These are phyloP conservation scores for Spea multiplicata DNA, from an alignment of 2,113 vertebrate genomes.

Conservation along the genomic window DNA sequence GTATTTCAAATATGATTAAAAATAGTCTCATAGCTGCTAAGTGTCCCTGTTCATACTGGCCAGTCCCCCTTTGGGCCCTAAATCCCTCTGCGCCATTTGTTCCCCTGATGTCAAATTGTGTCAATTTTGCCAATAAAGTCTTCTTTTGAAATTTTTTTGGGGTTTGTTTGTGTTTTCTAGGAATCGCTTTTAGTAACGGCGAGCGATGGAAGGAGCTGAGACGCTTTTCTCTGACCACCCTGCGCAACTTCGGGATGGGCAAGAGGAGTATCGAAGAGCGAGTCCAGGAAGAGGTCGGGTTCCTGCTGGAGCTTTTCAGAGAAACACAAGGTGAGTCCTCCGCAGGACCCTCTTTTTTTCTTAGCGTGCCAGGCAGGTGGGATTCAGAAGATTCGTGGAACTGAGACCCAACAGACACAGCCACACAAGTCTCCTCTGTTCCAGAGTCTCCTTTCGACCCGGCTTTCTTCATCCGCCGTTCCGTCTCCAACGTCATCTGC, in stretches of 20 bases:
- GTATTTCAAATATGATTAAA: background rate
- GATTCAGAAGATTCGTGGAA: background rate
- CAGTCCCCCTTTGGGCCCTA: too few species aligned
- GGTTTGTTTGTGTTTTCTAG: slow-evolving; percentile 4
- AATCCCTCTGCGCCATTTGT: background rate
- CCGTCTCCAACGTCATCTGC: slow-evolving; percentile 58
- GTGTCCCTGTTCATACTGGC: background rate
- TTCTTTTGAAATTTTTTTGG: background rate
- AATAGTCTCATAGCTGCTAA: background rate
- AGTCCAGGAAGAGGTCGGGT: slow-evolving; percentile 54
- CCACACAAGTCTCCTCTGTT: background rate
- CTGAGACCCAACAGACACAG: background rate
- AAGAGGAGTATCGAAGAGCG: slow-evolving; percentile 54
- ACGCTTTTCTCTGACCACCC: slow-evolving; percentile 53
- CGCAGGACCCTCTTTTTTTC: background rate
- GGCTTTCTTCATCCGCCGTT: slow-evolving; percentile 50
- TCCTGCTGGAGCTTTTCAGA: slow-evolving; percentile 51
- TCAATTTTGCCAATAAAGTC: background rate
- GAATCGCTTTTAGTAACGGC: slow-evolving; percentile 49
- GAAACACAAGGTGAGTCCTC: slow-evolving; percentile 54
- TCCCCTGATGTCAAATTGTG: background rate
- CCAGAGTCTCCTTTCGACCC: slow-evolving; percentile 58
- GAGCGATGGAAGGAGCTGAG: slow-evolving; percentile 56
- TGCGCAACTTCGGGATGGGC: slow-evolving; percentile 61
- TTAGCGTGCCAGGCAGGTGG: background rate